Evolutionary conservation across 2,888 invertebrate genomes (phyloP), one percentile per base, ranked within the genome.

Genomic region (Eurytoma californica): DNA sequence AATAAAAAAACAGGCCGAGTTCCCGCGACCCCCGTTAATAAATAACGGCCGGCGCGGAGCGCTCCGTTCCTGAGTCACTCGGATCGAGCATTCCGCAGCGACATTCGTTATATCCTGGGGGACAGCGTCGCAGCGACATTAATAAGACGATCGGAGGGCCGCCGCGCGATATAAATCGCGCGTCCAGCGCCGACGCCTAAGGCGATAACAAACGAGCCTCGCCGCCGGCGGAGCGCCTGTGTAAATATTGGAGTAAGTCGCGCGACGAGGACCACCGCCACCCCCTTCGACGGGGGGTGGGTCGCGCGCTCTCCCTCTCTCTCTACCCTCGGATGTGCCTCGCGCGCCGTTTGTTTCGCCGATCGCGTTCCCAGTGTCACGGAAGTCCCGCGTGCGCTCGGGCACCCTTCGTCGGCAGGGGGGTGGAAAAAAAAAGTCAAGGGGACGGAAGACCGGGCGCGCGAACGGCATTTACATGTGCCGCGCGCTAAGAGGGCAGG

Each of bases 261-360:
- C 53, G 53, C n/a, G 51, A 4, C 51, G 51, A 16, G 28, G 28
- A 20, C 63, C 39, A 47, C 7, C 28, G 14, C 30, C 30, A 30
- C 30, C 30, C 30, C 30, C 30, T 30, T 7, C 30, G 3, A 2
- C 24, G 7, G 30, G 30, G 30, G 3, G 30, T 30, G 7, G 30
- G 30, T 4, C 2, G 30, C n/a, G n/a, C n/a, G n/a, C n/a, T n/a
- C n/a, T n/a, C n/a, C n/a, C n/a, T n/a, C n/a, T n/a, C n/a, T n/a
- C n/a, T n/a, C n/a, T 30, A 30, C 30, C 30, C 18, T 66, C 30
- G 67, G 55, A 53, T 57, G 61, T 18, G 69, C 63, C 16, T 66
- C 79, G n/a, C n/a, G 63, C 70, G 61, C 65, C 80, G 77, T 80
- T 80, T 80, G 68, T 80, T 77, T 80, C 24, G 58, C 53, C 75